Evolutionary conservation across 2,888 invertebrate genomes (phyloP).

Genomic region (Agriotes lineatus): DNA sequence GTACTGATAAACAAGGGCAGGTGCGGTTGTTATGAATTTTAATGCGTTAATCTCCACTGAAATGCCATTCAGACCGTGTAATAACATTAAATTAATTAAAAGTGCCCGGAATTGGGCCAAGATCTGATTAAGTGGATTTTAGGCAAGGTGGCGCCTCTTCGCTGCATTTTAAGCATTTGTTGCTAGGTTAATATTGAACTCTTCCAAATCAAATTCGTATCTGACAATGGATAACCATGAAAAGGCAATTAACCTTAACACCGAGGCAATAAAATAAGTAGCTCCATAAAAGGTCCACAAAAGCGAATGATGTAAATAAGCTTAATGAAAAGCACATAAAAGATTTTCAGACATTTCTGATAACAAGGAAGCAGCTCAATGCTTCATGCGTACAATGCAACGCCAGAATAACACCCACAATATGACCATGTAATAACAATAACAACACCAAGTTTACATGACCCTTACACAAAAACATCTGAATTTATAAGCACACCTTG

Average conservation of each 20-base stretch:
- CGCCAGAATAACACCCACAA: conserved; percentile 3
- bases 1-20: conserved; percentile 9
- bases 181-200: no score
- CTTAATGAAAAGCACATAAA: no score
- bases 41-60: not conserved
- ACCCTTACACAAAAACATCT: conserved; percentile 3
- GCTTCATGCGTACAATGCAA: conserved; percentile 12
- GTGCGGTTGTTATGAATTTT: conserved; percentile 13
- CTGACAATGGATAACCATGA: no score
- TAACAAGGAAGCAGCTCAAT: not conserved
- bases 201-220: no score
- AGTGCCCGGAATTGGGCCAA: not conserved
- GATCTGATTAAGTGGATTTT: no score
- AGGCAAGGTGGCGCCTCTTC: no score
- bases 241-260: no score
- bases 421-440: conserved; percentile 17
- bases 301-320: no score
- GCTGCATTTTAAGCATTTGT: no score
- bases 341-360: not conserved
- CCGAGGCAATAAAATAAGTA: no score
- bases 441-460: conserved; percentile 13
- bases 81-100: conserved; percentile 13
- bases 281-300: no score
- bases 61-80: conserved; percentile 15
- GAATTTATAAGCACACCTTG: not conserved